Evolutionary conservation across 2,113 vertebrate genomes (phyloP), one percentile per base, ranked within the genome.

Genomic region (Galbula dea): DNA sequence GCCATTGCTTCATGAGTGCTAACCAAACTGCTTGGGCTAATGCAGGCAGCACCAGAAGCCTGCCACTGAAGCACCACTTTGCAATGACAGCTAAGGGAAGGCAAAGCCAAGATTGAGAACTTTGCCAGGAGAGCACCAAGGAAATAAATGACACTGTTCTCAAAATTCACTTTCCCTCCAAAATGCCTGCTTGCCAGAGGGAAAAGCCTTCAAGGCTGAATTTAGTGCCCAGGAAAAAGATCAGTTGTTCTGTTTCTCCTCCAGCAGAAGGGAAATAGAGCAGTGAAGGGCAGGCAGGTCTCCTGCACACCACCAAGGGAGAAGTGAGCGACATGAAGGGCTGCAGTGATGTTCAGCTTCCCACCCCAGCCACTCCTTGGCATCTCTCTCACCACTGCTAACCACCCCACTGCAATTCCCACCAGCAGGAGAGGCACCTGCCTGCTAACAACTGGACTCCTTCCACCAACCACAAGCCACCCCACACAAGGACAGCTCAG

Each of bases 251-350:
- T 29, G 41, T 15, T 69, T 78, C 52, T 86, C 18, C 61, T 65
- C 24, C 62, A 82, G 73, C 45, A 92, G 32, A 54, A 61, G 23
- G 10, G 41, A 91, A 86, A 52, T 2, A 46, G 45, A 84, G 69
- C 6, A 1, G 29, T 2, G 20, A 86, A 57, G 45, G 76, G 22
- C 7, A 4, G 58, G 61, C 55, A 78, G 39, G 39, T 67, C 15
- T 65, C 17, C 62, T 29, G 27, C 0, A 0, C 15, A 13, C 24
- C 61, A 29, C 32, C 3, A 61, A 83, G 49, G 46, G 34, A 46
- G 34, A 51, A 86, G 58, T 0, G 0, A 46, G 34, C 0, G 0
- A 13, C 59, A 12, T 3, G 1, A 54, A 15, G 49, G 24, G 59
- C 36, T 37, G 12, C 24, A 14, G 0, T 4, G 1, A 46, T 57